Percentiles rank a stretch among this genome's conserved stretches.
These are phyloP conservation scores for Timema podura DNA, from an alignment of 2,888 invertebrate genomes.

Conservation along the genomic window DNA sequence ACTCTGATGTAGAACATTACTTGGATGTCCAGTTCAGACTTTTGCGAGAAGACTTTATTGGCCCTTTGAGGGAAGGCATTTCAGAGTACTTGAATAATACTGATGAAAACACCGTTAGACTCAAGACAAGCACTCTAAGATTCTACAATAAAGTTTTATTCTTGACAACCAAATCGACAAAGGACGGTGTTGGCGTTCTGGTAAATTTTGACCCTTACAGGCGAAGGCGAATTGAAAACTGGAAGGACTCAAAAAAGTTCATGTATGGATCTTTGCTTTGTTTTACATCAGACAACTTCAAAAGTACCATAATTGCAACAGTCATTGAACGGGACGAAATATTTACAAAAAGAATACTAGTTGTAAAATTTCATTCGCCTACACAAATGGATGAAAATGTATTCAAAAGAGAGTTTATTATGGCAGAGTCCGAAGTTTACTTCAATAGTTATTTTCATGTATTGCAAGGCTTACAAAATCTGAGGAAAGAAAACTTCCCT, in stretches of 20 bases:
- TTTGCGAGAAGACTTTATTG: constrained; percentile 48
- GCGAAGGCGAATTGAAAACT: constrained; percentile 41
- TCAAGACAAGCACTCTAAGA: background rate
- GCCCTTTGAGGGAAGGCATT: constrained; percentile 53
- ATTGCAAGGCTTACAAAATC: constrained; percentile 60
- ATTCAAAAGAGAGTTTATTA: constrained; percentile 43
- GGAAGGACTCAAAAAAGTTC: constrained; percentile 55
- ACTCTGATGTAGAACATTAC: constrained; percentile 45
- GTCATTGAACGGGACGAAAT: constrained; percentile 31
- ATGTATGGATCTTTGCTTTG: constrained; percentile 69
- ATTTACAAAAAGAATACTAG: constrained; percentile 41
- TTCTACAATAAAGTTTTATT: constrained; percentile 21
- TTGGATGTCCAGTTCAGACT: constrained; percentile 49
- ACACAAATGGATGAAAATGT: constrained; percentile 33
- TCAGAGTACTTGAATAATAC: constrained; percentile 43
- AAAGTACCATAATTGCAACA: constrained; percentile 21
- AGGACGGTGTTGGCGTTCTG: constrained; percentile 20
- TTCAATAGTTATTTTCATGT: constrained; percentile 62
- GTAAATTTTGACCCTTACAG: constrained; percentile 38
- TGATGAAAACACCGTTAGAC: too few relatives aligned
- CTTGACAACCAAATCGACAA: constrained; percentile 4
- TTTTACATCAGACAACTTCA: constrained; percentile 50
- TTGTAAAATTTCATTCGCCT: constrained; percentile 41
- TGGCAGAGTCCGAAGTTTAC: constrained; percentile 75
- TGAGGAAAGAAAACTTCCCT: constrained; percentile 56